Evolutionary conservation across 2,888 invertebrate species (phyloP).

Genomic region (Bruchidius siliquastri): DNA sequence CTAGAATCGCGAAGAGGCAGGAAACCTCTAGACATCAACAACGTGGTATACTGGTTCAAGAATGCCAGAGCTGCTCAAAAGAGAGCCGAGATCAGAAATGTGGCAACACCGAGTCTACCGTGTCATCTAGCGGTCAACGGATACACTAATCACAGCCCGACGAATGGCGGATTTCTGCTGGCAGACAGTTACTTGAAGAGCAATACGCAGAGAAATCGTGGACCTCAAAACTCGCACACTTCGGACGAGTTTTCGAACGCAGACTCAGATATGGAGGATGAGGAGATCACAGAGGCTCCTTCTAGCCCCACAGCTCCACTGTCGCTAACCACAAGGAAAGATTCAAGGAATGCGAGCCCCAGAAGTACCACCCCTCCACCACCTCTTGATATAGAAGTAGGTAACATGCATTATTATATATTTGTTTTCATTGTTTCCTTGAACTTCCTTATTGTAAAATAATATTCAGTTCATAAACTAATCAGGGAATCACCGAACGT

Average conservation of each 20-base stretch:
- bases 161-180: conserved; percentile 59
- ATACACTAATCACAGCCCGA: conserved; percentile 62
- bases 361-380: conserved; percentile 39
- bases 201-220: conserved; percentile 52
- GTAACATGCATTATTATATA: conserved; percentile 19
- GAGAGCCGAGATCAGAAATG: conserved; percentile 74
- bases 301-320: conserved; percentile 66
- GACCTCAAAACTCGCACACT: conserved; percentile 56
- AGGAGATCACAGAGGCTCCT: conserved; percentile 53
- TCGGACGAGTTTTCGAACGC: conserved; percentile 65
- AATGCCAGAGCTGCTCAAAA: conserved; percentile 95
- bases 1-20: conserved; percentile 88
- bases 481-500: no score
- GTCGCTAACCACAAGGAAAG: conserved; percentile 63
- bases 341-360: conserved; percentile 50
- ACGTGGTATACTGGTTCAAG: conserved; percentile 97
- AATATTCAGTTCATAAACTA: no score
- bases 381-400: conserved; percentile 42
- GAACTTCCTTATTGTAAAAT: no score
- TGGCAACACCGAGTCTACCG: conserved; percentile 51
- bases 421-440: no score
- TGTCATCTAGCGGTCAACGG: conserved; percentile 61
- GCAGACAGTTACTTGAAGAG: conserved; percentile 64
- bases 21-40: conserved; percentile 91
- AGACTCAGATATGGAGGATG: conserved; percentile 66